These are phyloP conservation scores for Lepidurus arcticus DNA, from an alignment of 1,140 invertebrate genomes.

Conservation along the genomic window DNA sequence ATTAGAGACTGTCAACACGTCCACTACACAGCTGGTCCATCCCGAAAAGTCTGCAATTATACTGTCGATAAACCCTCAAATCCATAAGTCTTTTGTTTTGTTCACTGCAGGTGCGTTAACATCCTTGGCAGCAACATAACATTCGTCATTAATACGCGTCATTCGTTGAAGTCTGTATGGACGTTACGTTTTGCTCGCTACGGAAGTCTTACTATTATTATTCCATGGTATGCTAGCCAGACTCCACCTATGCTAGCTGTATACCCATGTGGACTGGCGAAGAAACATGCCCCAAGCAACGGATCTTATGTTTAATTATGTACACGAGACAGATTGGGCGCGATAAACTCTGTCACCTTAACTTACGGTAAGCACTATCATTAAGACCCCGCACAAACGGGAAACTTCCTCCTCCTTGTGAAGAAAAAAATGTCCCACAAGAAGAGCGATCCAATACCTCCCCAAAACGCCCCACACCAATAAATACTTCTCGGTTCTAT, in stretches of 20 bases:
- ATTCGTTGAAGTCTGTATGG: background rate
- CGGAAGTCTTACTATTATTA: background rate
- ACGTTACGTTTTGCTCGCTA: background rate
- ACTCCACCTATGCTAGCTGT: background rate
- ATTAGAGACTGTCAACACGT: background rate
- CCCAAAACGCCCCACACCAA: background rate
- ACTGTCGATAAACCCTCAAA: background rate
- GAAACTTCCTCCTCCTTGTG: background rate
- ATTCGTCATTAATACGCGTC: background rate
- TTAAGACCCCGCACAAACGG: background rate
- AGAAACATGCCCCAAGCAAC: background rate
- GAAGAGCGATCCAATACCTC: background rate
- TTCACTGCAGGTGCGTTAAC: background rate
- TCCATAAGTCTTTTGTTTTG: background rate
- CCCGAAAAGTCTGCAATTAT: background rate
- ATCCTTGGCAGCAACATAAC: background rate
- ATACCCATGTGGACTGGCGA: background rate
- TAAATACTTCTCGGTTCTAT: background rate
- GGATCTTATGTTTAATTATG: conserved; percentile 10
- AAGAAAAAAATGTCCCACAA: background rate
- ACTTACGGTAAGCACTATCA: conserved; percentile 22
- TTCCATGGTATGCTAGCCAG: background rate
- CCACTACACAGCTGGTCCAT: background rate
- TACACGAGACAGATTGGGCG: conserved; percentile 3
- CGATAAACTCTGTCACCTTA: conserved; percentile 19